These are phyloP conservation scores for Oophaga sylvatica DNA, from an alignment of 2,797 vertebrate genomes.

Conservation along the genomic window DNA sequence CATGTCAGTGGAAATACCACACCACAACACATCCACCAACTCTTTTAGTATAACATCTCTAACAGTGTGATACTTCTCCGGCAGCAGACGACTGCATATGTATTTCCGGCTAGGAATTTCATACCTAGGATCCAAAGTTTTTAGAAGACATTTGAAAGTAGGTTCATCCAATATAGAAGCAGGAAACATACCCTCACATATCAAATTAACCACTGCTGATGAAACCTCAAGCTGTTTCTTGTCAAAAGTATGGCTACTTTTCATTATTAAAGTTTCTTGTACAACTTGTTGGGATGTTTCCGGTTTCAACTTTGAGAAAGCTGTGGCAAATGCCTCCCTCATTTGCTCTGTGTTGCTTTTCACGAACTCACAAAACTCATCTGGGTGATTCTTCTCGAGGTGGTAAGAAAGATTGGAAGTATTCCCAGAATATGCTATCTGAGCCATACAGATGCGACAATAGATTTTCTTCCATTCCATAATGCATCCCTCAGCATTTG, in stretches of 20 bases:
- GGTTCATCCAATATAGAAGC: slow-evolving; percentile 83
- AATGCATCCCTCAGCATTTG: slow-evolving; percentile 87
- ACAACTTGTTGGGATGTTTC: slow-evolving; percentile 74
- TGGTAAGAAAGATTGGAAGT: slow-evolving; percentile 90
- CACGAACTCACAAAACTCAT: slow-evolving; percentile 85
- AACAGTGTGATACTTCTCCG: slow-evolving; percentile 77
- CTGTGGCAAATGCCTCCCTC: slow-evolving; percentile 81
- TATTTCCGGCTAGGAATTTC: slow-evolving; percentile 78
- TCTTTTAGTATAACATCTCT: slow-evolving; percentile 78
- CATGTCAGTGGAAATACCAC: slow-evolving; percentile 80
- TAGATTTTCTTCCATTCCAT: slow-evolving; percentile 90
- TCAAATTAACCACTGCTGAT: slow-evolving; percentile 77
- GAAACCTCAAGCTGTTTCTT: slow-evolving; percentile 81
- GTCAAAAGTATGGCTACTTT: slow-evolving; percentile 73
- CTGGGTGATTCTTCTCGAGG: slow-evolving; percentile 87
- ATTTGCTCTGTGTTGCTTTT: slow-evolving; percentile 87
- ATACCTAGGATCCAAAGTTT: slow-evolving; percentile 79
- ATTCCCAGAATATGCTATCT: slow-evolving; percentile 90
- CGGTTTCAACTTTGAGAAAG: slow-evolving; percentile 81
- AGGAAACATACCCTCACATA: slow-evolving; percentile 85
- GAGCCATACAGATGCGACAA: slow-evolving; percentile 87
- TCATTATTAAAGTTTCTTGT: slow-evolving; percentile 72
- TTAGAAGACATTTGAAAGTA: slow-evolving; percentile 81
- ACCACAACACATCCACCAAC: slow-evolving; percentile 77
- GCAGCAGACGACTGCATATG: slow-evolving; percentile 77